These are phyloP conservation scores for Potorous gilbertii DNA, from an alignment of 2,797 vertebrate genomes.

Conservation along the genomic window DNA sequence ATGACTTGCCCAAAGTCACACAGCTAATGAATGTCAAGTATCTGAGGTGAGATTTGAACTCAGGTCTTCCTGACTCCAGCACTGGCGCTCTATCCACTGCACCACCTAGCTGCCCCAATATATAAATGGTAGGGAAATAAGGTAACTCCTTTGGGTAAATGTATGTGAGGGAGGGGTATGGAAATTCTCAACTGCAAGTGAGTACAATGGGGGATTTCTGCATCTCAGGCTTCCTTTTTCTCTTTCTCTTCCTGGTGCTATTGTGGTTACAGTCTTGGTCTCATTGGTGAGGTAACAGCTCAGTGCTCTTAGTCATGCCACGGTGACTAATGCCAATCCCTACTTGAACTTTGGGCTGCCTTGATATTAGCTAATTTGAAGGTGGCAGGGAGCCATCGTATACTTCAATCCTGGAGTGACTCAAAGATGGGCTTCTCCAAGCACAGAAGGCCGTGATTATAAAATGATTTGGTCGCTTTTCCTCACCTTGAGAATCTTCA, in stretches of 20 bases:
- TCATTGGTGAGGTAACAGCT: slow-evolving; percentile 68
- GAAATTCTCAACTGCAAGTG: slow-evolving; percentile 40
- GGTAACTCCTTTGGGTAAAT: background rate
- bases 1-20: no score
- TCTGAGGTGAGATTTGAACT: no score
- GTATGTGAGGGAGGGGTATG: background rate
- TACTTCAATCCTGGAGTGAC: slow-evolving; percentile 67
- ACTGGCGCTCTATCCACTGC: no score
- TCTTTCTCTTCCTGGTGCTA: slow-evolving; percentile 55
- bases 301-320: slow-evolving; percentile 74
- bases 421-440: slow-evolving; percentile 70
- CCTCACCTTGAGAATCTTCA: slow-evolving; percentile 64
- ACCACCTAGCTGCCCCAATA: background rate
- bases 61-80: no score
- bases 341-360: slow-evolving; percentile 73
- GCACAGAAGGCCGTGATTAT: slow-evolving; percentile 60
- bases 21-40: no score
- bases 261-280: slow-evolving; percentile 28
- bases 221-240: background rate
- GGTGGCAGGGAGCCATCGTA: slow-evolving; percentile 67
- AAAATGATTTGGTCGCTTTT: slow-evolving; percentile 76
- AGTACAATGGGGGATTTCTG: slow-evolving; percentile 52
- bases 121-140: background rate
- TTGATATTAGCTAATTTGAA: slow-evolving; percentile 73
- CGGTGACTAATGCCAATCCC: slow-evolving; percentile 79